phyloP scores from a whole-genome alignment of 2,888 invertebrate genomes.

The Lapara coniferarum region DNA sequence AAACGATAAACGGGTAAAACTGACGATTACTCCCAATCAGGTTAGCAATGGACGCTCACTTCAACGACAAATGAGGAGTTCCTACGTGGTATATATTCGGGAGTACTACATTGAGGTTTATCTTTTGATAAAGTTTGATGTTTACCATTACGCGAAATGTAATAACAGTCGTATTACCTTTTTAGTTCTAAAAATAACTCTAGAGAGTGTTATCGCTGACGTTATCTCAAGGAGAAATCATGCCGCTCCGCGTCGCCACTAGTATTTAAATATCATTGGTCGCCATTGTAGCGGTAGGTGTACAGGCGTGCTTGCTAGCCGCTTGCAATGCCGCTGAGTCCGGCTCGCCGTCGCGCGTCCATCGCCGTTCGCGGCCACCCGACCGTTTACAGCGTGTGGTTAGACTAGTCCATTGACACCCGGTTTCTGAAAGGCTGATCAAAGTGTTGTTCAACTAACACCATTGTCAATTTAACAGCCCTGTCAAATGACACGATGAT shows the following conservation, averaged over 20 bases:
- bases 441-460: too few relatives aligned
- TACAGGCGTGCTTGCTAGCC: constrained; percentile 3
- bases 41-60: constrained; percentile 17
- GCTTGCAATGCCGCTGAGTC: not conserved
- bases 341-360: not conserved
- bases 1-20: constrained; percentile 27
- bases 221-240: constrained; percentile 80
- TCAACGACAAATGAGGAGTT: not conserved
- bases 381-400: constrained; percentile 12
- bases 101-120: constrained; percentile 23
- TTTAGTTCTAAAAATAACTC: constrained; percentile 77
- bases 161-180: constrained; percentile 71
- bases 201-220: constrained; percentile 73
- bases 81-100: not conserved
- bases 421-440: too few relatives aligned
- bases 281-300: constrained; percentile 38
- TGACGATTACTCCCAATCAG: constrained; percentile 23
- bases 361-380: not conserved
- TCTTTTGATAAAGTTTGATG: constrained; percentile 35
- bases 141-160: constrained; percentile 50
- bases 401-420: constrained; percentile 20
- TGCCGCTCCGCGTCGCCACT: constrained; percentile 42
- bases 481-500: too few relatives aligned
- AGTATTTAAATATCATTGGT: too few relatives aligned
- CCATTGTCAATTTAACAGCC: not conserved